Conservation (phyloP, 2,797 vertebrate genomes). For the Gallinago nigripennis region DNA sequence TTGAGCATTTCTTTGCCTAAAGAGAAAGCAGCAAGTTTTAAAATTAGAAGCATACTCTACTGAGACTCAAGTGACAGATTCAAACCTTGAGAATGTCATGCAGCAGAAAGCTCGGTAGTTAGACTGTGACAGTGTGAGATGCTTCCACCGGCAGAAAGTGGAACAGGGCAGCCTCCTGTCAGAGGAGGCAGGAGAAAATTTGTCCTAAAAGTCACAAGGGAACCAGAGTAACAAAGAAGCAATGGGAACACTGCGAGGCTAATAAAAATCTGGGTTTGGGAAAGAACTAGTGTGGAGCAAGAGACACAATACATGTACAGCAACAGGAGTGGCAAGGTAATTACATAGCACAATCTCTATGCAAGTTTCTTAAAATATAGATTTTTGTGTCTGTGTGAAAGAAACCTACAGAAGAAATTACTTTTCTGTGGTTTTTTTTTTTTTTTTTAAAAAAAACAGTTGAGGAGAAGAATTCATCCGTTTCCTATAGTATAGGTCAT, state of each 20-base stretch:
- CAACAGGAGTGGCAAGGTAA: background rate
- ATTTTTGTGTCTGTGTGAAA: background rate
- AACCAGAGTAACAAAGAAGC: background rate
- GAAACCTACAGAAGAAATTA: background rate
- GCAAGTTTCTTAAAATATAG: background rate
- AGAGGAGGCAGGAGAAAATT: slow-evolving; percentile 23
- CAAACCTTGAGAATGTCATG: slow-evolving; percentile 28
- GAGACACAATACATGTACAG: background rate
- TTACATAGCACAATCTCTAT: background rate
- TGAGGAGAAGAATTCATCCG: background rate
- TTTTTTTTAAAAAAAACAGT: background rate
- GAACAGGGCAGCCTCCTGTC: slow-evolving; percentile 43
- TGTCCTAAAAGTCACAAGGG: background rate
- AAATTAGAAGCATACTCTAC: slow-evolving; percentile 47
- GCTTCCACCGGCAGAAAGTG: slow-evolving; percentile 28
- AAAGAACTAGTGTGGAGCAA: background rate
- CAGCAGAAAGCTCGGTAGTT: background rate
- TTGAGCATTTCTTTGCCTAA: slow-evolving; percentile 9
- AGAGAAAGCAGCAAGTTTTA: slow-evolving; percentile 46
- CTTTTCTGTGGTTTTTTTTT: background rate
- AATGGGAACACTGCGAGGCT: background rate
- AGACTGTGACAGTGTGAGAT: background rate
- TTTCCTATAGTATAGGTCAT: background rate
- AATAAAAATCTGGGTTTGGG: background rate
- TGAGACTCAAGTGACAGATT: slow-evolving; percentile 40